Evolutionary conservation across 2,888 invertebrate genomes (phyloP), one percentile per base, ranked within the genome.

Genomic region (Chesias legatella): DNA sequence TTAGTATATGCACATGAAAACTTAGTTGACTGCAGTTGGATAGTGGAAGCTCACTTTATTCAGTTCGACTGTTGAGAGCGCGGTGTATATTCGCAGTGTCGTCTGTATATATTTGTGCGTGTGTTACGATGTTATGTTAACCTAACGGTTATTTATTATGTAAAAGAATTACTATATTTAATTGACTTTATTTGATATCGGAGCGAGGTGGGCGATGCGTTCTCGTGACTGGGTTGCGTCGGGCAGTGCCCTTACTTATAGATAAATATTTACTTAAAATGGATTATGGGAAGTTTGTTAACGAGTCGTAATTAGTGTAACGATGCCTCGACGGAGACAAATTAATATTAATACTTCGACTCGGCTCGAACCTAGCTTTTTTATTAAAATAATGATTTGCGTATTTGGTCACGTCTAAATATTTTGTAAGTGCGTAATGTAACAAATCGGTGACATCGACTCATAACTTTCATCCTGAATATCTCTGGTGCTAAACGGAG

Each of bases 401-500:
- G 57, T 62, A 22, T 63, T 62, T 33, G 33, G 53, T 56, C 57
- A 58, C 53, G 51, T 60, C 48, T 38, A 48, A 37, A 48, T 51
- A 47, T 33, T 34, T 39, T 48, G 34, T 51, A 43, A 59, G 56
- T 5, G 5, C 45, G 51, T 63, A 53, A 58, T 53, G 45, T 51
- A 52, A 51, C 51, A 44, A 60, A 66, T 71, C 73, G 69, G 53
- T 58, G 60, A 75, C 75, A 75, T 73, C 75, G 72, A 72, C 58
- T 59, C 42, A 26, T 35, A 58, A 58, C 58, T 46, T 56, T 59
- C 63, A 67, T 72, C 66, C 67, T 73, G 65, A 60, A 68, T 76
- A 72, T 77, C 51, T 75, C 74, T 78, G 82, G 83, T 82, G 82
- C 83, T 82, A 77, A 71, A 67, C 64, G 67, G 66, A 60, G 61